Evolutionary conservation across 2,113 vertebrate species (phyloP).

Genomic region (Sander vitreus): DNA sequence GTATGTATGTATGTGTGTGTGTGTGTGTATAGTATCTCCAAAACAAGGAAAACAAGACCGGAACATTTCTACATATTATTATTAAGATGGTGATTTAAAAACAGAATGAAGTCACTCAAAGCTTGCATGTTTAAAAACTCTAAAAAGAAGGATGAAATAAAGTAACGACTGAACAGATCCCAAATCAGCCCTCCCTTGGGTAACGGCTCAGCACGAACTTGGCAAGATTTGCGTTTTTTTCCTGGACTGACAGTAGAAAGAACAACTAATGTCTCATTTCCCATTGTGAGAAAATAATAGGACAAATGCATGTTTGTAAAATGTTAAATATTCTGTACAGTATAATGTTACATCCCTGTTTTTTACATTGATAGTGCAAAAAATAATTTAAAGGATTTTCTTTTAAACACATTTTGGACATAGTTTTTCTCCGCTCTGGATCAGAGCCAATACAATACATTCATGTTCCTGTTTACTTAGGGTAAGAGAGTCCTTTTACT

Average conservation of each 20-base stretch:
- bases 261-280: not conserved
- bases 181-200: not conserved
- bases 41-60: not conserved
- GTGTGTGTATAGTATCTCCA: no score
- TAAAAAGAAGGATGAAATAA: not conserved
- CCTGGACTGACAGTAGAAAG: conserved; percentile 7
- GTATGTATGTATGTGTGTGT: no score
- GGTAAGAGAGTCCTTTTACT: not conserved
- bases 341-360: conserved; percentile 1
- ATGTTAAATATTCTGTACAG: not conserved
- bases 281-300: conserved; percentile 16
- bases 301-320: conserved; percentile 14
- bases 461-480: not conserved
- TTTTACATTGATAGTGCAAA: conserved; percentile 2
- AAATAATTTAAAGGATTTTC: not conserved
- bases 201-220: not conserved
- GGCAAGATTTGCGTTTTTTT: conserved; percentile 1
- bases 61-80: not conserved
- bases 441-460: not conserved
- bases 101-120: not conserved
- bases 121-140: not conserved
- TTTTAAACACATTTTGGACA: conserved; percentile 19
- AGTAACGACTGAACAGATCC: not conserved
- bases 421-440: not conserved
- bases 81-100: not conserved